A percentile compares a stretch with the other conserved stretches of the same genome.
Evolutionary conservation across 2,888 invertebrate species (phyloP).

Genomic region (Sympetrum striolatum): DNA sequence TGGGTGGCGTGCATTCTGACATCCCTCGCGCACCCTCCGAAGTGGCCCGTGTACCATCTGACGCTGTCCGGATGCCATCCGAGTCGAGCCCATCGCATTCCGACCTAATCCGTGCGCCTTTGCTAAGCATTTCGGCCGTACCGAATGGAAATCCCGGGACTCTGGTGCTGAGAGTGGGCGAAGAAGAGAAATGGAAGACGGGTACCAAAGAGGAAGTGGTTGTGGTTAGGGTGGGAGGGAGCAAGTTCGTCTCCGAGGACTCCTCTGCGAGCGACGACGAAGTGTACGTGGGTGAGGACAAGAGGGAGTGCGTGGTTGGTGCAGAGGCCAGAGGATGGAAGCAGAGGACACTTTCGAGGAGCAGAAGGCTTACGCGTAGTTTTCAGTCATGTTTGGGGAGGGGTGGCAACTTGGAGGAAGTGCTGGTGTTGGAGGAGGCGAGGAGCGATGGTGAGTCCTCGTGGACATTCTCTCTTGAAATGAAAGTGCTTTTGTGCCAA

Average conservation of each 20-base stretch:
- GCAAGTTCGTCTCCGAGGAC: not conserved
- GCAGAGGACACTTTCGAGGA: constrained; percentile 26
- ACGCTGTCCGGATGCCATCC: too few relatives aligned
- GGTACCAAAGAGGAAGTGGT: constrained; percentile 1
- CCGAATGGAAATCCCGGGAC: not conserved
- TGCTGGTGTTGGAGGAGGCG: constrained; percentile 50
- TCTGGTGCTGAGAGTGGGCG: constrained; percentile 6
- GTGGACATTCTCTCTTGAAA: not conserved
- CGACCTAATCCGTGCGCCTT: not conserved
- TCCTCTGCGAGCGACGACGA: not conserved
- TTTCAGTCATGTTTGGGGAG: constrained; percentile 74
- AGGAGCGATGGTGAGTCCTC: not conserved
- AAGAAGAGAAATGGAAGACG: not conserved
- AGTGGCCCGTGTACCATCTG: too few relatives aligned
- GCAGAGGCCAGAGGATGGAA: constrained; percentile 49
- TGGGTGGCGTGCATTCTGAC: not conserved
- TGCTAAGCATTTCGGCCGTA: not conserved
- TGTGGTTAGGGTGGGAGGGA: constrained; percentile 13
- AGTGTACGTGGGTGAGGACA: constrained; percentile 9
- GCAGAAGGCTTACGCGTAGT: constrained; percentile 67
- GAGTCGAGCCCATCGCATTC: not conserved
- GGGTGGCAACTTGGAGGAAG: constrained; percentile 59
- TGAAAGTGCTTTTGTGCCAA: not conserved
- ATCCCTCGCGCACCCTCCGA: not conserved
- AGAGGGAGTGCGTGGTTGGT: constrained; percentile 22